These are phyloP conservation scores for Lottia scabra DNA, from an alignment of 2,888 invertebrate genomes.

Conservation along the genomic window DNA sequence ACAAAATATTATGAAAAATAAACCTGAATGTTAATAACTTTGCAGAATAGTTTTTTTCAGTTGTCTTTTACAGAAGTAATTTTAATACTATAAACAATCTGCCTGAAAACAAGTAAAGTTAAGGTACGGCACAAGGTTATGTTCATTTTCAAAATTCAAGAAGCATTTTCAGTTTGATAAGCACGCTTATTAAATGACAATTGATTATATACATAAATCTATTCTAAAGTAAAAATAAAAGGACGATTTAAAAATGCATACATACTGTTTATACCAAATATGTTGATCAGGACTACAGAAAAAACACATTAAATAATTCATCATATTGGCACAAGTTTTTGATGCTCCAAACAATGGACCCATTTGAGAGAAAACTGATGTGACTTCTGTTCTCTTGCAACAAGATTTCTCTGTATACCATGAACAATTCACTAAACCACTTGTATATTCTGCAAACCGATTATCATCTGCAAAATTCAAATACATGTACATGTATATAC, in stretches of 20 bases:
- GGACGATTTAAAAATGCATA: neutral
- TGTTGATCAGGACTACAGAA: conserved; percentile 69
- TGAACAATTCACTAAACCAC: conserved; percentile 68
- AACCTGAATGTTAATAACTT: too few species aligned
- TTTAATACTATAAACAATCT: too few species aligned
- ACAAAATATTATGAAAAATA: neutral
- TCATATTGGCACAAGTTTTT: conserved; percentile 59
- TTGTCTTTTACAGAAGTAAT: too few species aligned
- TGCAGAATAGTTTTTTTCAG: too few species aligned
- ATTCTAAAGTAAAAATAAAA: neutral
- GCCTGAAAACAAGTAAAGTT: too few species aligned
- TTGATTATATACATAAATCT: too few species aligned
- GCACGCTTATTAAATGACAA: too few species aligned
- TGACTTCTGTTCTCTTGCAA: conserved; percentile 69
- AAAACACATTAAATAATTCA: conserved; percentile 70
- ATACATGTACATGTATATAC: too few species aligned
- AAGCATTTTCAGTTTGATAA: neutral
- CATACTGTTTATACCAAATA: conserved; percentile 57
- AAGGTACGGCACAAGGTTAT: too few species aligned
- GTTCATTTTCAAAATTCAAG: neutral
- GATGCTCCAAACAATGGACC: conserved; percentile 62
- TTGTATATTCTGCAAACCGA: conserved; percentile 52
- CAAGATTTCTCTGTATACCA: conserved; percentile 68
- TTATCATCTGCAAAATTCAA: conserved; percentile 35
- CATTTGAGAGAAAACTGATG: conserved; percentile 67